Base-by-base conservation (phyloP, 1,140 invertebrate genomes). In the Argopecten irradians region DNA sequence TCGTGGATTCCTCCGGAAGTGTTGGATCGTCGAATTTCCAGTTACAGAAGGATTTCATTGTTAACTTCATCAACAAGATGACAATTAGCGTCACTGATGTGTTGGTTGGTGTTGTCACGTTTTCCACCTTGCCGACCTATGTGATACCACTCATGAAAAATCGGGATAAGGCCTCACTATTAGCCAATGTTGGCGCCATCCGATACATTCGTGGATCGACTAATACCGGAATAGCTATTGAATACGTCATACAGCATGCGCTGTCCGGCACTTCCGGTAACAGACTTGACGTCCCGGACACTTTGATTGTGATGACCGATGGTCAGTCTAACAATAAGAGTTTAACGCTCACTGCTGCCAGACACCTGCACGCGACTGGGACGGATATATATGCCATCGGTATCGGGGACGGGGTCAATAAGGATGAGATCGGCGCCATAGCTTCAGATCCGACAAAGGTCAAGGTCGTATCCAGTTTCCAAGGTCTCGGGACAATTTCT, bases 1-100 rank as follows among this genome's bases (percentile, higher is more conserved):
- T 94, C 1, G 83, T 94, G 88, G 93, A 94, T 84, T 55, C 88
- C 0, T 94, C 93, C 5, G 88, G 90, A n/a, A 93, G 92, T 83
- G 91, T 93, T n/a, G 88, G 90, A 82, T 28, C 36, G 7, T 0
- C 36, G 11, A 92, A 93, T 82, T 93, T 93, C 43, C 35, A 90
- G 32, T 89, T 89, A 32, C 90, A 91, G 39, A 86, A 90, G 35
- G 86, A 46, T 8, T 94, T 94, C 46, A 90, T 94, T 9, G 87
- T 19, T 13, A 87, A 89, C n/a, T 85, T 92, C 34, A 83, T 89
- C 22, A 82, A 88, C n/a, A 83, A 35, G 22, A 90, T 92, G 83
- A 55, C 41, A 33, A 88, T 88, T 41, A 83, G 91, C 90, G 33
- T 85, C 19, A 16, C 34, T 33, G 36, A 89, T 55, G 41, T 43